Conservation (phyloP, 2,797 vertebrate genomes). For the Spheniscus humboldti region DNA sequence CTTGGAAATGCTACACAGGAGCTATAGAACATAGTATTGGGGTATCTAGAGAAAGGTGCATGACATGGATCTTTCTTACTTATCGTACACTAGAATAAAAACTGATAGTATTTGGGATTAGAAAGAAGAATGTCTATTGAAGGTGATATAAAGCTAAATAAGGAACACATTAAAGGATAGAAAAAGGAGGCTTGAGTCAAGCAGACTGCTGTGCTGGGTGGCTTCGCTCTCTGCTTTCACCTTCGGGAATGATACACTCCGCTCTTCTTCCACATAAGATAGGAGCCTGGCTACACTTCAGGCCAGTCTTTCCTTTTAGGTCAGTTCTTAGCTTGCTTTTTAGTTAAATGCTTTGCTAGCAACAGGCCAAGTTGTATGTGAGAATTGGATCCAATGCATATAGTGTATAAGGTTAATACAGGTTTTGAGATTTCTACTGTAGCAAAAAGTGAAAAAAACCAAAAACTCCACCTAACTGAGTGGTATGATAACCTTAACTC, state of each 20-base stretch:
- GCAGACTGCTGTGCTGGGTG: neutral
- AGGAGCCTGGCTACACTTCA: neutral
- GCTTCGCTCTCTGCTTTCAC: neutral
- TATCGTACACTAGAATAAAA: neutral
- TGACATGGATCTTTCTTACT: neutral
- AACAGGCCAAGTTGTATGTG: neutral
- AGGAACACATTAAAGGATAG: neutral
- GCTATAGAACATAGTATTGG: neutral
- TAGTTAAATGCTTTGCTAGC: neutral
- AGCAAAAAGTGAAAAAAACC: neutral
- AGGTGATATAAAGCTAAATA: neutral
- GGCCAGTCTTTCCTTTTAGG: neutral
- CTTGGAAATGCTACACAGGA: neutral
- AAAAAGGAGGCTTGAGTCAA: neutral
- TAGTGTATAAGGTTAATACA: neutral
- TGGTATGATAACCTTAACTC: neutral
- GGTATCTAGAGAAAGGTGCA: neutral
- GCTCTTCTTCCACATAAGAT: neutral
- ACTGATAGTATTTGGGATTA: neutral
- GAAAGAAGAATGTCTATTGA: neutral
- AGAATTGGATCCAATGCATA: neutral
- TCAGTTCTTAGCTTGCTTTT: neutral
- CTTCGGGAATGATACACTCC: neutral
- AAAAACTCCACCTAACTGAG: neutral
- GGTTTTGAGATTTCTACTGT: neutral